Evolutionary conservation across 2,113 vertebrate species (phyloP), one percentile per base, ranked within the genome.

Genomic region (Oncorhynchus keta): DNA sequence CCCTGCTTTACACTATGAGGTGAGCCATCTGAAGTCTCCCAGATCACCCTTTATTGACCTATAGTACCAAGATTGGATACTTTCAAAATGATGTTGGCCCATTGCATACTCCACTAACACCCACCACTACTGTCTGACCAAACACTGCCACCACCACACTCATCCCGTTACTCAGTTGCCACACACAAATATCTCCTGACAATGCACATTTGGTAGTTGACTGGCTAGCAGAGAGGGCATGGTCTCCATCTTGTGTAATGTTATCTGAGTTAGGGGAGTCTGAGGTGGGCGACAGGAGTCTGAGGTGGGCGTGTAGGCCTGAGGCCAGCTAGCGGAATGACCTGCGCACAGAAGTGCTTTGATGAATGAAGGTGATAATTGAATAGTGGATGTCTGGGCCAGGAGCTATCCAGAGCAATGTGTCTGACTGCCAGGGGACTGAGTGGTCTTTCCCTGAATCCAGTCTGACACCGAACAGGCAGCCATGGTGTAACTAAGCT

Each of bases 1-100:
- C 94, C 0, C 90, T 95, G 61, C 93, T 95, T 59, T 95, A 95
- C 86, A 95, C 94, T 0, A 95, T 95, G 94, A 93, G 94, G 94
- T 94, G 84, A 85, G 85, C 5, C 49, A 4, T 57, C 35, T 16
- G 61, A n/a, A 24, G 5, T 16, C 20, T 18, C 57, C 39, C 20
- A 20, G 6, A 16, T 55, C 22, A 22, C 22, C 20, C 16, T 55
- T 18, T 55, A 55, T 18, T 55, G 14, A 55, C 13, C 51, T 18
- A 55, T 18, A 55, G 51, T 55, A 55, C 39, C 39, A 45, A 12
- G 39, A 45, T 45, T 45, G 39, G 2, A 45, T 45, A 11, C 39
- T 45, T 45, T 45, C 8, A 45, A 45, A 45, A 45, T 45, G 9
- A 45, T 45, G 39, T 45, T 45, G 39, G 9, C 9, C 39, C 39